Evolutionary conservation across 2,888 invertebrate species (phyloP), one percentile per base, ranked within the genome.

Genomic region (Junonia oenone): DNA sequence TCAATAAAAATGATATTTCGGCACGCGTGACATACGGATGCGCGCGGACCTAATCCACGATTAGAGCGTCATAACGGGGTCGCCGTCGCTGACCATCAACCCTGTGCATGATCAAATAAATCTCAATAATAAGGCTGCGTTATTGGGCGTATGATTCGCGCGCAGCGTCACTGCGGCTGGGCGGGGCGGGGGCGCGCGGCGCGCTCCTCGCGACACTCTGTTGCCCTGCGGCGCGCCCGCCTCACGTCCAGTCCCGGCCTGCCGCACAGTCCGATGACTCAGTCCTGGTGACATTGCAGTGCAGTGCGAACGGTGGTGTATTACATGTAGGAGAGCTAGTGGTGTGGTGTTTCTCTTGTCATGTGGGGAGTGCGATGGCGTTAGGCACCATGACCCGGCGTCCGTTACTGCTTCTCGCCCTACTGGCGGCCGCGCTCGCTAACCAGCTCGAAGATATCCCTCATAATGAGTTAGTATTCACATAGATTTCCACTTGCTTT

Each of bases 401-500:
- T 65, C 78, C 78, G 68, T 75, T 78, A 69, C 75, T 83, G 68
- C 74, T 84, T 63, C 62, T 81, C 69, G 73, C 78, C 65, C 68
- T 83, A 65, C 76, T 87, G 65, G 77, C 77, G 63, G 78, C 78
- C 61, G 81, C 81, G 66, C 72, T 92, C 68, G 91, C 93, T 71
- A 96, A 96, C 88, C 96, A 96, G 86, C 95, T 96, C 75, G 96
- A 96, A 91, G 96, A 96, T 82, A 96, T 96, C 78, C 96, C 96
- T 59, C 96, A 96, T 84, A 95, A 95, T 89, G 96, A 96, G 96
- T 96, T 92, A 95, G 96, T 92, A 26, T 14, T 2, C 13, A 6
- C 13, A 26, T 43, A 3, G n/a, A 38, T 6, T 26, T n/a, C 1
- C 11, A 11, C 2, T 26, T 26, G n/a, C 13, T 38, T 14, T 38